phyloP scores from a whole-genome alignment of 2,113 vertebrate species.

The Python bivittatus region DNA sequence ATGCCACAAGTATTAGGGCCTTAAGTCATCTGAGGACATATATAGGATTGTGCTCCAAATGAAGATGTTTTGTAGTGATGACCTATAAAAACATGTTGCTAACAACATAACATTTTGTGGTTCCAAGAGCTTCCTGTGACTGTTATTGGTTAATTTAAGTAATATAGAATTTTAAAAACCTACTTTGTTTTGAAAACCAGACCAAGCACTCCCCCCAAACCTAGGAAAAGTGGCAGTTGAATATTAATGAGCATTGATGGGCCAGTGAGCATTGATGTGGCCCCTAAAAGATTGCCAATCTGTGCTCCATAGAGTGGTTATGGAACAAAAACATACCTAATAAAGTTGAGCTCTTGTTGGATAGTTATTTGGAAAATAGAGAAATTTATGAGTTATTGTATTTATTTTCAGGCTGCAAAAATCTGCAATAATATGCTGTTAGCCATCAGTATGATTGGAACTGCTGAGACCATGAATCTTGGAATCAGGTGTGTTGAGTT shows the following conservation, averaged over 20 bases:
- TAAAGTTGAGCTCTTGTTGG: not conserved
- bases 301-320: conserved; percentile 25
- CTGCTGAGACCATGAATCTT: conserved; percentile 96
- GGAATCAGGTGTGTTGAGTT: conserved; percentile 89
- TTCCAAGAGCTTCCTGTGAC: not conserved
- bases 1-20: not conserved
- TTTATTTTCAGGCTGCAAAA: conserved; percentile 89
- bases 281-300: not conserved
- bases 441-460: conserved; percentile 97
- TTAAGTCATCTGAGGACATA: not conserved
- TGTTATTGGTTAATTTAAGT: not conserved
- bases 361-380: conserved; percentile 17
- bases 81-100: not conserved
- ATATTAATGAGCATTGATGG: no score
- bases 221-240: not conserved
- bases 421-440: conserved; percentile 99
- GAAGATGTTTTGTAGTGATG: not conserved
- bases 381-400: conserved; percentile 43
- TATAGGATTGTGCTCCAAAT: not conserved
- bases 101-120: not conserved
- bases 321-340: not conserved
- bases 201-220: not conserved
- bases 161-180: not conserved
- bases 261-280: not conserved
- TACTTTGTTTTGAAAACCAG: not conserved